Evolutionary conservation across 64 coral and sea anemone genomes (phyloP).

Genomic region (Dendrophyllia cribrosa): DNA sequence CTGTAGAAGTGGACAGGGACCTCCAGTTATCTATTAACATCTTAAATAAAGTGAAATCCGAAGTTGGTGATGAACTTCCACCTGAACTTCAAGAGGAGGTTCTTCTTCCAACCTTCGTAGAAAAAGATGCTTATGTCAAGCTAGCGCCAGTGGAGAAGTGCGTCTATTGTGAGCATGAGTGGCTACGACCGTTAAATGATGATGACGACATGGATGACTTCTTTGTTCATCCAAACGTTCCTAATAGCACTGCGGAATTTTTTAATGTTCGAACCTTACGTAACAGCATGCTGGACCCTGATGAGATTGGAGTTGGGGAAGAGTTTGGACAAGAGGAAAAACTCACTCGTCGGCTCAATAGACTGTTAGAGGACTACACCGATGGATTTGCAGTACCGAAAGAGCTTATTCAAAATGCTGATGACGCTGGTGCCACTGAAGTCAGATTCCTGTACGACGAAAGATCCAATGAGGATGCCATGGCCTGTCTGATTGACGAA

Average conservation of each 20-base stretch:
- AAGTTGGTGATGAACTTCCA: constrained; percentile 23
- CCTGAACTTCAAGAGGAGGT: constrained; percentile 12
- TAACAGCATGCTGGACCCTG: constrained; percentile 74
- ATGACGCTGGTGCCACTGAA: constrained; percentile 88
- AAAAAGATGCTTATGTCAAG: constrained; percentile 39
- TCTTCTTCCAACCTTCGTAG: constrained; percentile 69
- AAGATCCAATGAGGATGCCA: constrained; percentile 72
- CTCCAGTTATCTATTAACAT: constrained; percentile 73
- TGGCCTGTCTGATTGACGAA: constrained; percentile 58
- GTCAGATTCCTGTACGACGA: constrained; percentile 80
- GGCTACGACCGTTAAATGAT: constrained; percentile 53
- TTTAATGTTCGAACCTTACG: constrained; percentile 77
- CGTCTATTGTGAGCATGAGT: constrained; percentile 81
- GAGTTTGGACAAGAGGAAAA: constrained; percentile 16
- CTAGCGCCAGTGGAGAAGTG: constrained; percentile 69
- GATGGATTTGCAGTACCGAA: constrained; percentile 89
- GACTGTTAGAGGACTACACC: constrained; percentile 9
- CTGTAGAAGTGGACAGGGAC: constrained; percentile 44
- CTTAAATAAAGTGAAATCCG: constrained; percentile 60
- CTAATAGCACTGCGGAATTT: constrained; percentile 59
- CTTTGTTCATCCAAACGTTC: constrained; percentile 73
- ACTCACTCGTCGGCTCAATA: not conserved
- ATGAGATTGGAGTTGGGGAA: constrained; percentile 66
- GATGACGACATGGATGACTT: constrained; percentile 44
- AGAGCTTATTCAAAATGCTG: constrained; percentile 97